Conservation (phyloP, 2,797 vertebrate species). For the Gouania willdenowi region DNA sequence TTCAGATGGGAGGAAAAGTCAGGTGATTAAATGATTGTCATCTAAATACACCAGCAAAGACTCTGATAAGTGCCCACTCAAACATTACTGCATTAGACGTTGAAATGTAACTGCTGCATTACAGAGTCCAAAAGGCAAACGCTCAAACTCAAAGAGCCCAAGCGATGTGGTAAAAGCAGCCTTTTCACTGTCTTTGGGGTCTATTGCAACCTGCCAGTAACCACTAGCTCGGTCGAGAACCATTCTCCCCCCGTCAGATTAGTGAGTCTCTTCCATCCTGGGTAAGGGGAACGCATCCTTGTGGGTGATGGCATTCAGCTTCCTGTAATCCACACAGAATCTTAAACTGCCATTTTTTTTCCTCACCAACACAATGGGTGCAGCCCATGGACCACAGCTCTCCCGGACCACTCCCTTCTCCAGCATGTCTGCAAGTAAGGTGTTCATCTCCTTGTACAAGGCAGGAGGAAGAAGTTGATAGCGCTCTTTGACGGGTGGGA, state of each 20-base stretch:
- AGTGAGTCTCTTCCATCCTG: not conserved
- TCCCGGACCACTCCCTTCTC: not conserved
- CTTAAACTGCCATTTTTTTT: not conserved
- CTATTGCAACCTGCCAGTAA: not conserved
- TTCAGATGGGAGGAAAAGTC: not conserved
- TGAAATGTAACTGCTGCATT: not conserved
- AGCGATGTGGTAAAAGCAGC: not conserved
- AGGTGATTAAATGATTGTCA: not conserved
- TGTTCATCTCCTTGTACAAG: too few species aligned
- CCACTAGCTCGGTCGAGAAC: not conserved
- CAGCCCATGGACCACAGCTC: not conserved
- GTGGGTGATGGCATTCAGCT: not conserved
- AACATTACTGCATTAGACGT: not conserved
- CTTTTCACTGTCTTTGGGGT: not conserved
- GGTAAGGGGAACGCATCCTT: not conserved
- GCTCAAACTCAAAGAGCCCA: not conserved
- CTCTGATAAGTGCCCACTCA: not conserved
- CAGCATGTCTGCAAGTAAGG: not conserved
- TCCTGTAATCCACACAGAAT: not conserved
- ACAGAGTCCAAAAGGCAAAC: not conserved
- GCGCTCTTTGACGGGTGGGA: too few species aligned
- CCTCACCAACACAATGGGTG: not conserved
- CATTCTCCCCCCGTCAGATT: not conserved
- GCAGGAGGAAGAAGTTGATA: too few species aligned
- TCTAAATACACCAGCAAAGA: not conserved